phyloP scores from a whole-genome alignment of 2,888 invertebrate genomes.

The Tipula vernalis region DNA sequence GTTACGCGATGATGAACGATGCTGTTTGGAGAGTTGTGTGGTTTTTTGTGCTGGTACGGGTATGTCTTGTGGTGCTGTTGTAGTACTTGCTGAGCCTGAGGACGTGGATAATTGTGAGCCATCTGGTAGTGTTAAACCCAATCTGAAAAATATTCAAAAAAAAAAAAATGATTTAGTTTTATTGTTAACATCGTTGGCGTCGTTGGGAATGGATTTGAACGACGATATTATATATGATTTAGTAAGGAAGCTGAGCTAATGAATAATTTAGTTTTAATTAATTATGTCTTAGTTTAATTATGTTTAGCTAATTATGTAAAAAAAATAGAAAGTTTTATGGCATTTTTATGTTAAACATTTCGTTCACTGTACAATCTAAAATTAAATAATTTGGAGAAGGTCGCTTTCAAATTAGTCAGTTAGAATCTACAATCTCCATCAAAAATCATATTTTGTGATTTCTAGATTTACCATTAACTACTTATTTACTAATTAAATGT shows the following conservation, averaged over 20 bases:
- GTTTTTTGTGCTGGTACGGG: constrained; percentile 13
- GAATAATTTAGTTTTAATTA: background rate
- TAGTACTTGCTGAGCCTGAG: background rate
- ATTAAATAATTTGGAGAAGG: too few species aligned
- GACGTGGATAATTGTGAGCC: background rate
- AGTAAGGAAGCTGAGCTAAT: background rate
- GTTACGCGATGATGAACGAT: constrained; percentile 18
- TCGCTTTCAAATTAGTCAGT: too few species aligned
- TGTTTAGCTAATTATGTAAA: background rate
- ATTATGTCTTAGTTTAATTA: background rate
- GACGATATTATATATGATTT: background rate
- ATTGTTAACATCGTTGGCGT: background rate
- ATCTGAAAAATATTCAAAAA: background rate
- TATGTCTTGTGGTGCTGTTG: background rate
- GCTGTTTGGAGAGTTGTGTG: constrained; percentile 20
- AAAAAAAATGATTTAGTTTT: background rate
- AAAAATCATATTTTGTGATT: too few species aligned
- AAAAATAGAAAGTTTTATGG: background rate
- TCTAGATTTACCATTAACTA: too few species aligned
- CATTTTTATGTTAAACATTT: background rate
- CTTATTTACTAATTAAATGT: too few species aligned
- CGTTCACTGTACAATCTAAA: too few species aligned
- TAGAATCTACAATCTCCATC: too few species aligned
- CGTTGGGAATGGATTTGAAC: background rate
- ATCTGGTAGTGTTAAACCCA: constrained; percentile 11